A percentile compares a stretch with the other conserved stretches of the same genome.
Evolutionary conservation across 2,888 invertebrate species (phyloP).

Genomic region (Drosophila prostipennis): DNA sequence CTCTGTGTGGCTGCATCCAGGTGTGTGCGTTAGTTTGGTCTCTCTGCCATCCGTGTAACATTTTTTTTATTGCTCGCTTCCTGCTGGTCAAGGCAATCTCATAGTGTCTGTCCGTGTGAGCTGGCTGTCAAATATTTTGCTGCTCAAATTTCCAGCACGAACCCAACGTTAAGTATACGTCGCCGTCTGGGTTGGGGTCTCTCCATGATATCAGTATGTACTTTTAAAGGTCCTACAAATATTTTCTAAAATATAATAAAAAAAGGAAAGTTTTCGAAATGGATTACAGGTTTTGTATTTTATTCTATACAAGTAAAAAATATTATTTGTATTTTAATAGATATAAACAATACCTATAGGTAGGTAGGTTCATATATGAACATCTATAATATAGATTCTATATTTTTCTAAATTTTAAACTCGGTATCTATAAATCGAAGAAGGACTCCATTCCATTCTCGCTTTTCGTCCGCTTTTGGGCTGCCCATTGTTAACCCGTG

Average conservation of each 20-base stretch:
- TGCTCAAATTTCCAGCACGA: conserved; percentile 50
- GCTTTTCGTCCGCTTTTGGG: conserved; percentile 17
- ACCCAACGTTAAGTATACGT: conserved; percentile 57
- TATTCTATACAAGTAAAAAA: no score
- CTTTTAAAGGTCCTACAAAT: not conserved
- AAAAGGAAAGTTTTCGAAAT: no score
- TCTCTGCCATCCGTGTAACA: conserved; percentile 26
- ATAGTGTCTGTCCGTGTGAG: conserved; percentile 43
- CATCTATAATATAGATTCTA: no score
- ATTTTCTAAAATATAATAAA: not conserved
- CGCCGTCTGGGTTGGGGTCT: conserved; percentile 1
- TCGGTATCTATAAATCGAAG: conserved; percentile 3
- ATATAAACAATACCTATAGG: no score
- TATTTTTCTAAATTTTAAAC: not conserved
- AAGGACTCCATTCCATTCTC: not conserved
- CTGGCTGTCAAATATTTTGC: conserved; percentile 69
- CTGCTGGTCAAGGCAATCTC: conserved; percentile 42
- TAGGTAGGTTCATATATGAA: no score
- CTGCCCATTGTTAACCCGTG: conserved; percentile 48
- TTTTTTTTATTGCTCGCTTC: conserved; percentile 63
- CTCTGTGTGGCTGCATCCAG: conserved; percentile 12
- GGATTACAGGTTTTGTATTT: no score
- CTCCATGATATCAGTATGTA: not conserved
- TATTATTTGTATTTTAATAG: no score
- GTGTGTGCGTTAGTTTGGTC: conserved; percentile 18